Evolutionary conservation across 1,140 invertebrate genomes (phyloP).

Genomic region (Chironomus tepperi): DNA sequence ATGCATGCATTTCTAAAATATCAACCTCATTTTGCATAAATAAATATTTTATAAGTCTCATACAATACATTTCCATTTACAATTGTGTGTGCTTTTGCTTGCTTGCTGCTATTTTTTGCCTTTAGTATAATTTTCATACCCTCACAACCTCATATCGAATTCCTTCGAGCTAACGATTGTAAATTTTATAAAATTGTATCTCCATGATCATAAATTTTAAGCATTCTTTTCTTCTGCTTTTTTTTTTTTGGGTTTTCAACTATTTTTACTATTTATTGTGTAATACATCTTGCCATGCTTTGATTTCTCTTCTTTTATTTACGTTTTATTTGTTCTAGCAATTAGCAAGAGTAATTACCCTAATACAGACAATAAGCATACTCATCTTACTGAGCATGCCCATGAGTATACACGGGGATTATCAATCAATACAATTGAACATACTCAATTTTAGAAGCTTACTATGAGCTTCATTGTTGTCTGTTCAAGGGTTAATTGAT

Average conservation of each 20-base stretch:
- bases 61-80: too few relatives aligned
- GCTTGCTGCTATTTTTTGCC: background rate
- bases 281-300: background rate
- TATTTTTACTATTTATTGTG: too few relatives aligned
- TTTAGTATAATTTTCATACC: background rate
- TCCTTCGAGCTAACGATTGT: background rate
- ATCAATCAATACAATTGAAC: too few relatives aligned
- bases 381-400: too few relatives aligned
- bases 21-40: constrained; percentile 2
- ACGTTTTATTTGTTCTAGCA: too few relatives aligned
- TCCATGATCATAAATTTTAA: constrained; percentile 9
- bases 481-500: too few relatives aligned
- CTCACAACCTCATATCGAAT: background rate
- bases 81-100: background rate
- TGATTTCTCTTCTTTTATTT: background rate
- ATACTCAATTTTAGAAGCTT: too few relatives aligned
- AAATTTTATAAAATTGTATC: background rate
- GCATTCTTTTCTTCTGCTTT: background rate
- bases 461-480: too few relatives aligned
- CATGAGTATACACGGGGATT: too few relatives aligned
- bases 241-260: too few relatives aligned
- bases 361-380: too few relatives aligned
- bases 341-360: too few relatives aligned
- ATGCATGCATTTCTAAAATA: background rate
- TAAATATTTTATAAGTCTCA: constrained; percentile 7